Evolutionary conservation across 2,113 vertebrate species (phyloP), one percentile per base, ranked within the genome.

Genomic region (Typhlomys cinereus): DNA sequence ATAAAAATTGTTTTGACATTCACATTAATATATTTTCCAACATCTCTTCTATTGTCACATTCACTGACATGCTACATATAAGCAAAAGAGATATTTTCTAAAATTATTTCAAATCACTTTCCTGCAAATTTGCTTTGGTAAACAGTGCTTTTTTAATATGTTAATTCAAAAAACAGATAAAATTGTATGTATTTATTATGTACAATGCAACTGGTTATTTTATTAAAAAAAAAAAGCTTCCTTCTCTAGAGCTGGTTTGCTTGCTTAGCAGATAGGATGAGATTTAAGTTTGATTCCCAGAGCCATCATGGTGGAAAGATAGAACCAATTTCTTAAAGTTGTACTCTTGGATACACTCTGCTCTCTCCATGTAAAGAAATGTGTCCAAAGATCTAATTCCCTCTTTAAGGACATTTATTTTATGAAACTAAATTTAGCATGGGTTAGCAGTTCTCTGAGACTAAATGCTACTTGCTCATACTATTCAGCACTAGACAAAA

Each of bases 11-110:
- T 93, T 96, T 92, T 92, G 90, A 95, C 88, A 94, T 52, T 90
- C 76, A 62, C 71, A 94, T 94, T 95, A 94, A 91, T 94, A 75
- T 95, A 85, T 95, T 96, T 96, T 94, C 59, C 57, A 92, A 90
- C 78, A 93, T 90, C 29, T 83, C 48, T 94, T 95, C 86, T 90
- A 94, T 62, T 95, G 85, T 86, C 92, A 95, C 48, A 91, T 91
- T 86, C 57, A 25, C 88, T 95, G 46, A 92, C 78, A 83, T 18
- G 66, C 29, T 86, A 88, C 59, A 82, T 73, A 70, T 50, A 88
- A 95, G 7, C 70, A 85, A 76, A 41, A 48, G 89, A 89, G 84
- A 27, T 12, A 59, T 46, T 90, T 93, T 88, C 25, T 80, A 92
- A 95, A 95, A 92, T 94, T 88, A 85, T 88, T 94, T 83, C 61